phyloP scores from a whole-genome alignment of 2,113 vertebrate genomes.

The Halcyon malimbica region DNA sequence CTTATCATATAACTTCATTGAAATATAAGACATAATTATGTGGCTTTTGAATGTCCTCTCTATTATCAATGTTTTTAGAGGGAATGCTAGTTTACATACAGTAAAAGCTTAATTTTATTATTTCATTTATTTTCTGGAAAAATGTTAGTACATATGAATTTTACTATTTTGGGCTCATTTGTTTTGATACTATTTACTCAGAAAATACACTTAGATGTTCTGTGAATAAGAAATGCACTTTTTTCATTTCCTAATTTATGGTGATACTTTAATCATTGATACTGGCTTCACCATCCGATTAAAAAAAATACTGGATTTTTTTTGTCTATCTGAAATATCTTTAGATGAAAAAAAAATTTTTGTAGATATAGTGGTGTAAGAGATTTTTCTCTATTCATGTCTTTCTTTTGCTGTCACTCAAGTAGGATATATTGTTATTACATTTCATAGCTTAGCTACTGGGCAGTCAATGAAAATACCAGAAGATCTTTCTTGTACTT shows the following conservation, averaged over 20 bases:
- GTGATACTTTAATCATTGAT: background rate
- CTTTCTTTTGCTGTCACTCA: background rate
- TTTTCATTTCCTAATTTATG: background rate
- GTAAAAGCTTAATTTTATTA: conserved; percentile 24
- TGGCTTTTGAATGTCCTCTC: background rate
- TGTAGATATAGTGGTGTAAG: background rate
- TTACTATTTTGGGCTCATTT: background rate
- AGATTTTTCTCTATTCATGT: background rate
- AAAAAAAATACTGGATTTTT: background rate
- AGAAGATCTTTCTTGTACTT: background rate
- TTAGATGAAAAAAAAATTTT: background rate
- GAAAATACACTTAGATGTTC: background rate
- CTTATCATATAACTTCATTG: conserved; percentile 14
- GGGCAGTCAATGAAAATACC: background rate
- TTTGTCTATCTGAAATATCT: background rate
- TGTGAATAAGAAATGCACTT: background rate
- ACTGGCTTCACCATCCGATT: background rate
- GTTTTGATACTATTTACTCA: conserved; percentile 19
- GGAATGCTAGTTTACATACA: conserved; percentile 5
- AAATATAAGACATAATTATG: conserved; percentile 15
- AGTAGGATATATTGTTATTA: background rate
- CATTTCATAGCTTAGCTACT: background rate
- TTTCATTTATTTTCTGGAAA: background rate
- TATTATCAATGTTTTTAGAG: conserved; percentile 1
- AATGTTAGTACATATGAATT: background rate